Base-by-base conservation (phyloP, 1,140 invertebrate genomes). In the Lepidurus packardi region DNA sequence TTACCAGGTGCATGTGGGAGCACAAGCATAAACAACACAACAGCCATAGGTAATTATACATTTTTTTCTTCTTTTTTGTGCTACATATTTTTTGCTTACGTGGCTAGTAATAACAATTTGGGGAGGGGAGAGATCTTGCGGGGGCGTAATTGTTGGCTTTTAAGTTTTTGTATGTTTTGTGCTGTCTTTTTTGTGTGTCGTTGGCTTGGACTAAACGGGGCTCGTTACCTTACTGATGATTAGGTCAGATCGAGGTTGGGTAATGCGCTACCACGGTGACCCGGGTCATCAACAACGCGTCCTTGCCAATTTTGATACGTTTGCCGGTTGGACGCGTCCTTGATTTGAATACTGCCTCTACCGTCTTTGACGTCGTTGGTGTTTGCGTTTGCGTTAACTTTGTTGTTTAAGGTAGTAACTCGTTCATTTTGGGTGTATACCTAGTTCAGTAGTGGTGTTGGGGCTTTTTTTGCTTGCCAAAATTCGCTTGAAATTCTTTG, bases 401-500 rank as follows among this genome's bases (percentile, higher is more conserved):
- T 65, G 53, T 65, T 65, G 53, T 65, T 65, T 65, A 65, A 65
- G 53, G 53, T 65, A 65, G 53, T 65, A 65, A 65, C 73, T 43
- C 41, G 34, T 74, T 73, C 43, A 74, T 73, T 78, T 42, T 44
- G 65, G 16, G 75, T 73, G 21, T 41, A 16, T 24, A 44, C 45
- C 44, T n/a, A 44, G 47, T 24, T 45, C 25, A 44, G 73, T 44
- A 44, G 73, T 73, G 74, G 78, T 74, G 75, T 75, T 21, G 74
- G 74, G 73, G 73, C 74, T 78, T 45, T 73, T 24, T 41, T 73
- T 73, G 53, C 34, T 65, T 42, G 77, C 77, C 77, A 78, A 73
- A 42, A 42, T 53, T 73, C 73, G 74, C 73, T 78, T 53, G 74
- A 21, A 78, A 73, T 53, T 78, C 11, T 1, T 44, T 13, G 16